These are phyloP conservation scores for Blastobasis adustella DNA, from an alignment of 2,888 invertebrate species.

Conservation along the genomic window DNA sequence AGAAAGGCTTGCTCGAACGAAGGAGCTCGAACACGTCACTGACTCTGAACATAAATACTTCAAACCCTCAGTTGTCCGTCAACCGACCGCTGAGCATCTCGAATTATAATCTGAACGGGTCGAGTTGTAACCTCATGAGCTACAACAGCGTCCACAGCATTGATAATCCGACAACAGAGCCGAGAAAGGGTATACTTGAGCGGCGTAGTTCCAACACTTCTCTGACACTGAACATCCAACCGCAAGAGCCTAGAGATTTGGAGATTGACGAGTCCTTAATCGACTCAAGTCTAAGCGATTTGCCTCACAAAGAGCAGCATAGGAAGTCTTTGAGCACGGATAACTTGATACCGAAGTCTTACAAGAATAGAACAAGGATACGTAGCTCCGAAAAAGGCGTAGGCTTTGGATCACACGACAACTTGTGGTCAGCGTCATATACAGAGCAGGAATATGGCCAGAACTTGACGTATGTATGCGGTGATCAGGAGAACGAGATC, in stretches of 20 bases:
- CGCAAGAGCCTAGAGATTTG: slow-evolving; percentile 59
- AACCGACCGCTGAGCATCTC: slow-evolving; percentile 65
- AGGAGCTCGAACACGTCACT: slow-evolving; percentile 93
- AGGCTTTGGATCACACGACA: slow-evolving; percentile 66
- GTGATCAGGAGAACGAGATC: slow-evolving; percentile 68
- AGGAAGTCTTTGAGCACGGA: slow-evolving; percentile 78
- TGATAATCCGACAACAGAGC: slow-evolving; percentile 47
- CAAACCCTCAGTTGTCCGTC: slow-evolving; percentile 62
- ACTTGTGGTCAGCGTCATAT: slow-evolving; percentile 66
- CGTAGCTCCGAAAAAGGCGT: slow-evolving; percentile 42
- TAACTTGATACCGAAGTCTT: slow-evolving; percentile 71
- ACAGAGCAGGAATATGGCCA: slow-evolving; percentile 41
- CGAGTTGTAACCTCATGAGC: slow-evolving; percentile 63
- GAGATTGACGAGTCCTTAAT: slow-evolving; percentile 60
- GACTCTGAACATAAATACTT: slow-evolving; percentile 80
- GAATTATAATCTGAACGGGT: slow-evolving; percentile 68
- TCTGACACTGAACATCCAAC: slow-evolving; percentile 78
- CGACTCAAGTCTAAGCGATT: slow-evolving; percentile 48
- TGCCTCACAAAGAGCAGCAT: slow-evolving; percentile 54
- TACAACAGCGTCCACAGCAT: slow-evolving; percentile 68
- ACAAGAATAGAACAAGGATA: slow-evolving; percentile 52
- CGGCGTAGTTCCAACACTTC: slow-evolving; percentile 89
- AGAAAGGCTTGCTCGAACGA: slow-evolving; percentile 85
- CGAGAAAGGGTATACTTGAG: slow-evolving; percentile 79
- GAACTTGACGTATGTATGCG: slow-evolving; percentile 59